Evolutionary conservation across 2,888 invertebrate genomes (phyloP), one percentile per base, ranked within the genome.

Genomic region (Eurois occulta): DNA sequence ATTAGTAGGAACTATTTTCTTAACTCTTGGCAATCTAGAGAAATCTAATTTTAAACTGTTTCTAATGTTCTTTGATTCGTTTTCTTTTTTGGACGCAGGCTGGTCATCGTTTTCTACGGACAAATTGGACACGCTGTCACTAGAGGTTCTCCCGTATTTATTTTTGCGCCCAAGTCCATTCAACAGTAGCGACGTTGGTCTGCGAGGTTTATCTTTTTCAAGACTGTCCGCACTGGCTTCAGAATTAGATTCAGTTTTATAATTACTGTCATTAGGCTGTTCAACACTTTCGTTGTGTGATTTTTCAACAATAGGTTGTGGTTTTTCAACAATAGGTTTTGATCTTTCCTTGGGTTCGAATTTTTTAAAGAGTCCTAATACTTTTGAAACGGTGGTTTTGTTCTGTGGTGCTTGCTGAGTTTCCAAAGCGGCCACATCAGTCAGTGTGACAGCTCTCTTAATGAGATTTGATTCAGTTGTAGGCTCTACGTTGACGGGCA

Each of bases 281-380:
- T 93, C 92, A 66, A 85, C 32, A 77, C 86, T 91, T 87, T 92
- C 92, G 83, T 83, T 91, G 35, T 83, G 87, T 35, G 90, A 89
- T 89, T 94, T 96, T 83, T 95, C 94, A 72, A 92, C 83, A 38
- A 89, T 72, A 16, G 91, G 92, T 90, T 95, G 96, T 24, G 91
- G 76, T 88, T 95, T 95, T 79, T 96, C 96, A 58, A 32, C 83
- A 38, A 89, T 73, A 13, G 91, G 92, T 90, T 95, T 96, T 24
- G 91, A 78, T 89, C 95, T 95, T 79, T 96, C 96, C 87, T 97
- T 97, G 72, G 98, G 97, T 93, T 98, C 97, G 92, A 97, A 97
- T 93, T 98, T 98, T 87, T 98, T 98, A 88, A 98, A 98, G 6
- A 98, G 94, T 0, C 98, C 98, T 77, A 98, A 94, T 66, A 98